These are phyloP conservation scores for Leucoma salicis DNA, from an alignment of 2,888 invertebrate species.

Conservation along the genomic window DNA sequence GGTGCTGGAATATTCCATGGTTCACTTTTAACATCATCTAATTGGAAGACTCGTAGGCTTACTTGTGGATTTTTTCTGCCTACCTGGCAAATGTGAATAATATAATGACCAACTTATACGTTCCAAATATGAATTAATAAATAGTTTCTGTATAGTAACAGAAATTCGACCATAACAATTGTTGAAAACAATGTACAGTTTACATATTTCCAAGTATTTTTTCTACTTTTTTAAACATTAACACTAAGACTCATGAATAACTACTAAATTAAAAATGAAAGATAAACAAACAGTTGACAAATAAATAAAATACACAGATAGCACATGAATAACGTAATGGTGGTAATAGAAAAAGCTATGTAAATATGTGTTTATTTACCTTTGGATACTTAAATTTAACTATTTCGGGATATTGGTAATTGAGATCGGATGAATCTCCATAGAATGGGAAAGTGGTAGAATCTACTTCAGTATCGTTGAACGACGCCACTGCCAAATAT, in stretches of 20 bases:
- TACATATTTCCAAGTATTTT: no score
- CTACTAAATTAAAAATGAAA: no score
- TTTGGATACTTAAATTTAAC: conserved; percentile 89
- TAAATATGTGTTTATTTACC: conserved; percentile 58
- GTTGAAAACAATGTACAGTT: no score
- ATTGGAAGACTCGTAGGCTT: conserved; percentile 83
- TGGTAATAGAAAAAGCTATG: background rate
- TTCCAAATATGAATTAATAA: background rate
- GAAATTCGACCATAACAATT: no score
- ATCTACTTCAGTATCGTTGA: conserved; percentile 86
- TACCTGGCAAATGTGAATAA: conserved; percentile 73
- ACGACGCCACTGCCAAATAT: conserved; percentile 87
- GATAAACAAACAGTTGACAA: no score
- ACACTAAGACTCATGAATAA: no score
- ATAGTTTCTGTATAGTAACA: no score
- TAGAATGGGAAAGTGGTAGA: conserved; percentile 85
- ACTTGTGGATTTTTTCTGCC: conserved; percentile 89
- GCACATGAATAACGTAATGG: no score
- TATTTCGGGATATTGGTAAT: conserved; percentile 86
- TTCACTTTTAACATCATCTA: conserved; percentile 46
- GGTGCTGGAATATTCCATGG: conserved; percentile 77
- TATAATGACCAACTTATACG: background rate
- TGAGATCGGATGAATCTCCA: conserved; percentile 80
- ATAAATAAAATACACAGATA: no score
- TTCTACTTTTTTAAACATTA: no score